Percentiles rank a stretch among this genome's conserved stretches.
These are phyloP conservation scores for Tapirus terrestris DNA, from an alignment of 2,113 vertebrate genomes.

Conservation along the genomic window DNA sequence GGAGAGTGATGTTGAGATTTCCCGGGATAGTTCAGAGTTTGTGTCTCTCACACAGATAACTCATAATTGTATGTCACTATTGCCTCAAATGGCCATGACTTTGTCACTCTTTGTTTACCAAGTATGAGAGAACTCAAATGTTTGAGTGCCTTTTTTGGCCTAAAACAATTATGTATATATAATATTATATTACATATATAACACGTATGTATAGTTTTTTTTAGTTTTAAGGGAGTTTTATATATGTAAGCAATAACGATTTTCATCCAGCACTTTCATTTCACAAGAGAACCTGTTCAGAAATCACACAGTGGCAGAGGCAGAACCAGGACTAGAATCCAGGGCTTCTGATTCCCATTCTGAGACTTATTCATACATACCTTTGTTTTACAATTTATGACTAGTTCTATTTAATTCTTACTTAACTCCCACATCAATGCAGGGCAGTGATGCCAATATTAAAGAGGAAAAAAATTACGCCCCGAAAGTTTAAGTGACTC, in stretches of 20 bases:
- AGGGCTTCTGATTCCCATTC: background rate
- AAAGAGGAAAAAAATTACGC: constrained; percentile 42
- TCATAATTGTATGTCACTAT: background rate
- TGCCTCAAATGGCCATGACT: background rate
- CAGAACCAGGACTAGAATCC: background rate
- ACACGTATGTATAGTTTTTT: background rate
- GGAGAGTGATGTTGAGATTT: background rate
- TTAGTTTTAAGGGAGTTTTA: background rate
- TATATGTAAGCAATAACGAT: background rate
- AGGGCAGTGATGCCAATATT: background rate
- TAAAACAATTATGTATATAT: background rate
- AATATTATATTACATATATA: background rate
- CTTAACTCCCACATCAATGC: background rate
- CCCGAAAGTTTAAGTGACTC: constrained; percentile 49
- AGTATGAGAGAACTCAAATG: background rate
- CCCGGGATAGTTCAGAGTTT: constrained; percentile 3
- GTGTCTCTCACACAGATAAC: background rate
- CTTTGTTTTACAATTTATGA: constrained; percentile 57
- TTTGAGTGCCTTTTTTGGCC: background rate
- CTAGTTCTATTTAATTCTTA: constrained; percentile 27
- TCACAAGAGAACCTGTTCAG: constrained; percentile 15
- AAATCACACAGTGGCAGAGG: background rate
- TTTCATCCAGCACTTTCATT: constrained; percentile 17
- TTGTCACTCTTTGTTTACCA: background rate
- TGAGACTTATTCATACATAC: constrained; percentile 22